Evolutionary conservation across 2,888 invertebrate genomes (phyloP), one percentile per base, ranked within the genome.

Genomic region (Auanema sp.): DNA sequence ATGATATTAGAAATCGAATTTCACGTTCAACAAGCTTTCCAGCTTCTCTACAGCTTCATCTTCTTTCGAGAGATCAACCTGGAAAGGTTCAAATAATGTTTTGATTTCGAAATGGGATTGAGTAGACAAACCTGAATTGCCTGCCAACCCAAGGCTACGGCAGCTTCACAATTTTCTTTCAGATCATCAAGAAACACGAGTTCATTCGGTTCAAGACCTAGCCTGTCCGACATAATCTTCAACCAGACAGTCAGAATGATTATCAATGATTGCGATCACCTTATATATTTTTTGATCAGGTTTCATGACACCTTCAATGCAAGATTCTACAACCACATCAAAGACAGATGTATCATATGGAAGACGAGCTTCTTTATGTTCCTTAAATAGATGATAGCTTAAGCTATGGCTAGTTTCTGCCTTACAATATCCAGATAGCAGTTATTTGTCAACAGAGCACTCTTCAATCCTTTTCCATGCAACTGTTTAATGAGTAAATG

Each of bases 251-350:
- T 21, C 14, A 16, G 41, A 21, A 1, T 23, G 24, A 25, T 18
- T 41, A 25, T 16, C 53, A 25, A 41, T 58, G 23, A n/a, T 49
- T 53, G 16, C 21, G 23, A 49, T 62, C 18, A 74, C 58, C 56
- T 62, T 53, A 58, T 74, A 77, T 21, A 77, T 72, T 16, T 56
- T 56, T 21, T 65, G 60, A 33, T 77, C 70, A 11, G 78, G 78
- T 59, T 78, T 78, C 62, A 71, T 66, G 8, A 65, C 4, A 1
- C 69, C 69, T 56, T 75, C 68, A 41, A 72, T 21, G 52, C 76
- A 75, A 10, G 76, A 76, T 58, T 78, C 78, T 4, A 78, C 68
- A 55, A 78, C 74, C 33, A 71, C 68, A 49, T 78, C 75, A 56
- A 78, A 78, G 23, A 57, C 61, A 10, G 69, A 60, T 33, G 67